Conservation (phyloP, 2,888 invertebrate species). For the Eulithis prunata region DNA sequence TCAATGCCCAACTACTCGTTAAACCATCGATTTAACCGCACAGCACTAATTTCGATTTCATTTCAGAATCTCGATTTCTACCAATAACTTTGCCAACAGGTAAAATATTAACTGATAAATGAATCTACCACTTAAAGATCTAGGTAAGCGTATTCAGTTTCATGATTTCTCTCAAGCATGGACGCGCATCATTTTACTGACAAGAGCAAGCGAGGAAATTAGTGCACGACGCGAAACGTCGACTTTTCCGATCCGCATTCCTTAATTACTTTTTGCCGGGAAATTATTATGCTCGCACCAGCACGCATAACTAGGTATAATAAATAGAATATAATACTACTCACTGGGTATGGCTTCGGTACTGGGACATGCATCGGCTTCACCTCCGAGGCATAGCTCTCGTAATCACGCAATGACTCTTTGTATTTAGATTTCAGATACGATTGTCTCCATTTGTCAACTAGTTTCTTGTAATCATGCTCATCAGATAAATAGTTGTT, state of each 20-base stretch:
- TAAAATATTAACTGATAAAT: slow-evolving; percentile 15
- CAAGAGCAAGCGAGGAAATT: slow-evolving; percentile 74
- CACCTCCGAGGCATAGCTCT: slow-evolving; percentile 67
- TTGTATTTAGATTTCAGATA: slow-evolving; percentile 74
- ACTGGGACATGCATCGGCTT: slow-evolving; percentile 71
- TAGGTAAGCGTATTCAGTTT: slow-evolving; percentile 56
- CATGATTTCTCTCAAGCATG: slow-evolving; percentile 72
- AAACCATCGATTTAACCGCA: slow-evolving; percentile 50
- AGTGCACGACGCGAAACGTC: slow-evolving; percentile 76
- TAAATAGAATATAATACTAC: slow-evolving; percentile 44
- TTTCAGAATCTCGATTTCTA: slow-evolving; percentile 42
- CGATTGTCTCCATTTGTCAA: slow-evolving; percentile 76
- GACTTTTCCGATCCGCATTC: slow-evolving; percentile 81
- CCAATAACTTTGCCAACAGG: slow-evolving; percentile 13
- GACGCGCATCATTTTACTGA: slow-evolving; percentile 71
- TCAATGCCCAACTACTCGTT: slow-evolving; percentile 55
- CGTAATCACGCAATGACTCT: slow-evolving; percentile 66
- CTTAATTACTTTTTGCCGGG: slow-evolving; percentile 64
- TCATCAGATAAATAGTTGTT: slow-evolving; percentile 58
- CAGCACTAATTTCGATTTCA: slow-evolving; percentile 49
- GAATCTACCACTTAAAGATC: slow-evolving; percentile 16
- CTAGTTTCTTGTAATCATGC: slow-evolving; percentile 68
- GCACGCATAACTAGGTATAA: slow-evolving; percentile 33
- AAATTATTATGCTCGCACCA: slow-evolving; percentile 55
- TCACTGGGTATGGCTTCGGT: slow-evolving; percentile 77